Percentiles rank a stretch among this genome's conserved stretches.
Conservation (phyloP, 2,113 vertebrate species). For the Cottus gobio region DNA sequence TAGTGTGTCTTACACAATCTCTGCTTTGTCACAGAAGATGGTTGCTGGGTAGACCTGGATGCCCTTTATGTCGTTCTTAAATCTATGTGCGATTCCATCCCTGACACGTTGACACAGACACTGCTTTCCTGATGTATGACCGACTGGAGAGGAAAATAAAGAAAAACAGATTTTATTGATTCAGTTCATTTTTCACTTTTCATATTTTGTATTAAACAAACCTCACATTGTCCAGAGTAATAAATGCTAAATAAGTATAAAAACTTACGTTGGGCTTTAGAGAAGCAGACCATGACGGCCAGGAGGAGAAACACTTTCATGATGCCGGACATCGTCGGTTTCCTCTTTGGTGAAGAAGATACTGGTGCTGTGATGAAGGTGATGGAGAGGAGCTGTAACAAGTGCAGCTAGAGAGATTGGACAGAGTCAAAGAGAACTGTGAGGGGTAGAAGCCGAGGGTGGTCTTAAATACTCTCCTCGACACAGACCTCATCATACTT, state of each 20-base stretch:
- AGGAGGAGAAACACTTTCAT: slow-evolving; percentile 68
- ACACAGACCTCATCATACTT: slow-evolving; percentile 22
- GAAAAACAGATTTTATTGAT: background rate
- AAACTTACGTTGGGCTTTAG: slow-evolving; percentile 67
- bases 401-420: slow-evolving; percentile 3
- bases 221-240: background rate
- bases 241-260: background rate
- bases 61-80: slow-evolving; percentile 25
- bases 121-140: background rate
- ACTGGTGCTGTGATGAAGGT: background rate
- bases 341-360: slow-evolving; percentile 20
- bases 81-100: rapidly evolving
- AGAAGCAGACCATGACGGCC: slow-evolving; percentile 52
- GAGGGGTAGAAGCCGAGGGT: background rate
- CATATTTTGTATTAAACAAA: background rate
- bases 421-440: background rate
- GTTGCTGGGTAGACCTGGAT: slow-evolving; percentile 66
- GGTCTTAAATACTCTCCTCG: slow-evolving; percentile 30
- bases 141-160: slow-evolving; percentile 38
- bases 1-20: slow-evolving; percentile 75
- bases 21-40: slow-evolving; percentile 64
- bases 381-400: background rate
- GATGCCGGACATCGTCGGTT: slow-evolving; percentile 62
- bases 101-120: slow-evolving; percentile 63
- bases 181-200: background rate